Evolutionary conservation across 2,888 invertebrate genomes (phyloP).

Genomic region (Siphonodentalium dalli): DNA sequence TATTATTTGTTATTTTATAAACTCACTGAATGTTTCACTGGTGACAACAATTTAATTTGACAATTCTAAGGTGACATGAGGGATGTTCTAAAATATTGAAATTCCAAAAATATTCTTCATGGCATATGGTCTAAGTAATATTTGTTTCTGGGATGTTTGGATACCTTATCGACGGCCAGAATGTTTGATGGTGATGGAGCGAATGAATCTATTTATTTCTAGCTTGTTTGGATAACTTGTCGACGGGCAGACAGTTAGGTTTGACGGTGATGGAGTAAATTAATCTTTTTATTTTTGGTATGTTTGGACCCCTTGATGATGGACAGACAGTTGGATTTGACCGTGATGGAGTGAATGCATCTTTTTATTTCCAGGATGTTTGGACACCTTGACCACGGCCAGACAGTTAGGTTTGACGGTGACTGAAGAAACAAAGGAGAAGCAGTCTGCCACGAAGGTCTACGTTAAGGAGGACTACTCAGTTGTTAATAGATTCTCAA

Average conservation of each 20-base stretch:
- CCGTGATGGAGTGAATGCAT: too few relatives aligned
- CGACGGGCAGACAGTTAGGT: slow-evolving; percentile 73
- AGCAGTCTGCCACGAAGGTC: slow-evolving; percentile 67
- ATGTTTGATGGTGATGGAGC: too few relatives aligned
- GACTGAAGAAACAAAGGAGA: slow-evolving; percentile 60
- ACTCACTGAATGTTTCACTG: too few relatives aligned
- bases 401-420: slow-evolving; percentile 67
- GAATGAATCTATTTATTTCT: slow-evolving; percentile 10
- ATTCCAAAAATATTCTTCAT: too few relatives aligned
- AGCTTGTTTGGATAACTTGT: slow-evolving; percentile 84
- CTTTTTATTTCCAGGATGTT: slow-evolving; percentile 68
- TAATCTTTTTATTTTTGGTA: too few relatives aligned
- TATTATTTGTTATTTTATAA: too few relatives aligned
- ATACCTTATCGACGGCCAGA: not conserved
- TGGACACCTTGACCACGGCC: slow-evolving; percentile 86
- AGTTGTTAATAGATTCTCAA: slow-evolving; percentile 88
- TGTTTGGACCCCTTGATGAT: not conserved
- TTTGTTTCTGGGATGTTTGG: too few relatives aligned
- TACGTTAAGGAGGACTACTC: slow-evolving; percentile 82
- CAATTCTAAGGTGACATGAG: too few relatives aligned
- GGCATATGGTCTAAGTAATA: too few relatives aligned
- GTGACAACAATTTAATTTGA: too few relatives aligned
- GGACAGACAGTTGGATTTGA: too few relatives aligned
- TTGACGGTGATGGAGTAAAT: slow-evolving; percentile 61
- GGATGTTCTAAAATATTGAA: too few relatives aligned